Percentiles rank a stretch among this genome's conserved stretches.
These are phyloP conservation scores for Cepphus grylle DNA, from an alignment of 2,113 vertebrate species.

Conservation along the genomic window DNA sequence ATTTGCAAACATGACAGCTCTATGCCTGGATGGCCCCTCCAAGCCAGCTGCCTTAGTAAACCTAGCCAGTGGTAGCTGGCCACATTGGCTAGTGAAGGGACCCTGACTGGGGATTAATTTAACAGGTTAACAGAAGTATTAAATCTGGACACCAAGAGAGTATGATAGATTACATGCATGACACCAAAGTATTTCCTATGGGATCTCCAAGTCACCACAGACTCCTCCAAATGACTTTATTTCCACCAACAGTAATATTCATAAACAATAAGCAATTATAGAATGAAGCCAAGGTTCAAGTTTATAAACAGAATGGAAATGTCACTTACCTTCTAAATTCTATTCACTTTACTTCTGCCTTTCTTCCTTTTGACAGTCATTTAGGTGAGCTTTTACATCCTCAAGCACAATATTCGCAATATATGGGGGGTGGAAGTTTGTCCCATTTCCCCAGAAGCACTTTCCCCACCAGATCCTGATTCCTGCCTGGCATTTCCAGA, in stretches of 20 bases:
- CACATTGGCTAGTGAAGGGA: accelerated
- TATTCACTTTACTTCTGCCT: neutral
- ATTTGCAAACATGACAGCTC: neutral
- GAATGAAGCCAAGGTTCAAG: neutral
- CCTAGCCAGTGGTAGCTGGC: neutral
- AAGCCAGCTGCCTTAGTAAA: neutral
- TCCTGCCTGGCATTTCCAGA: neutral
- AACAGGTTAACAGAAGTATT: neutral
- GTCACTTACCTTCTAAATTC: neutral
- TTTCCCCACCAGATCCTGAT: neutral
- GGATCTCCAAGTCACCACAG: neutral
- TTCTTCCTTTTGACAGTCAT: neutral
- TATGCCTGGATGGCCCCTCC: neutral
- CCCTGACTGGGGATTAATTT: neutral
- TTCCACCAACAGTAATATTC: neutral
- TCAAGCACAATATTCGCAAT: neutral
- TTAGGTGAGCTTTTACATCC: neutral
- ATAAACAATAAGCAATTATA: neutral
- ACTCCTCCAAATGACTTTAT: neutral
- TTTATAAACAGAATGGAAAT: neutral
- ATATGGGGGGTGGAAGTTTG: neutral
- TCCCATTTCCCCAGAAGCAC: neutral
- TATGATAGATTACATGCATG: neutral
- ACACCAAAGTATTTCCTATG: neutral
- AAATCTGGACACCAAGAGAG: neutral